A percentile compares a stretch with the other conserved stretches of the same genome.
phyloP scores from a whole-genome alignment of 1,140 invertebrate species.

The Spodoptera litura region DNA sequence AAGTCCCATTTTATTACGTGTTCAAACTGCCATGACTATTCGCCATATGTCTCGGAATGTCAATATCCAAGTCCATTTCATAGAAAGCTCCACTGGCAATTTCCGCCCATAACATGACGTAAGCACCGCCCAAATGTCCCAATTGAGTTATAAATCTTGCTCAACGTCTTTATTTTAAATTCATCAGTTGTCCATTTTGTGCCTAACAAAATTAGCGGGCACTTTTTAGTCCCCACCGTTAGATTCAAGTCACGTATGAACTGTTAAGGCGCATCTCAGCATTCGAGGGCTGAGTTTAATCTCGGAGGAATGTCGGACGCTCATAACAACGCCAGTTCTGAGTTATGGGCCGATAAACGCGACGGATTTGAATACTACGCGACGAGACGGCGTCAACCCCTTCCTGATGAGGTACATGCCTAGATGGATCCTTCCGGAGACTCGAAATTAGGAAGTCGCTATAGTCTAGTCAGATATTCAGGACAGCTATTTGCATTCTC shows the following conservation, averaged over 20 bases:
- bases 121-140: constrained; percentile 50
- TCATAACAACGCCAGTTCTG: constrained; percentile 65
- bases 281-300: constrained; percentile 66
- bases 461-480: constrained; percentile 41
- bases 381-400: constrained; percentile 61
- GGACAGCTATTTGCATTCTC: constrained; percentile 28
- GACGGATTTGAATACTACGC: constrained; percentile 69
- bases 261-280: constrained; percentile 55
- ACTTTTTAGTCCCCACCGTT: constrained; percentile 54
- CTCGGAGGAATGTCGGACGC: constrained; percentile 69
- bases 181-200: constrained; percentile 60
- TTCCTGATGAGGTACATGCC: constrained; percentile 30
- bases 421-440: constrained; percentile 40
- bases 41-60: constrained; percentile 28
- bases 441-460: constrained; percentile 37
- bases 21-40: background rate
- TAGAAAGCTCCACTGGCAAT: constrained; percentile 26
- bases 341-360: constrained; percentile 77
- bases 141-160: constrained; percentile 61
- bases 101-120: constrained; percentile 46
- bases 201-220: constrained; percentile 61
- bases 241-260: constrained; percentile 67
- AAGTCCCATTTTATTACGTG: constrained; percentile 33
- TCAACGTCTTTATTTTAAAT: constrained; percentile 57
- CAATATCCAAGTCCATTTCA: constrained; percentile 15